phyloP scores from a whole-genome alignment of 2,113 vertebrate genomes.

The Nematolebias whitei region DNA sequence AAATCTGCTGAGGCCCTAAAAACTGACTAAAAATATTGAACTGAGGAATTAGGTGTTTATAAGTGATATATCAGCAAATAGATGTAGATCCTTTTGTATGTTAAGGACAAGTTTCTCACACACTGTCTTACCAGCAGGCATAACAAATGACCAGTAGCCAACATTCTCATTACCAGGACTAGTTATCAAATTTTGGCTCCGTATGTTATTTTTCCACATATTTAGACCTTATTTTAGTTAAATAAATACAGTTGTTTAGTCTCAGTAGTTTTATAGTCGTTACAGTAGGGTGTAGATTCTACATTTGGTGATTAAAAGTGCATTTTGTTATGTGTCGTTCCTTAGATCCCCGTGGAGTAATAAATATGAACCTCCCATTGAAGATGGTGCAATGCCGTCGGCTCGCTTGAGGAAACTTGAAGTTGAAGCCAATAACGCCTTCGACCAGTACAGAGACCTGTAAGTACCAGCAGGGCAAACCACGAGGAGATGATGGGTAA shows the following conservation, averaged over 20 bases:
- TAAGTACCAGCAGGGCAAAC: slow-evolving; percentile 46
- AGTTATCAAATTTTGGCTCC: too few relatives aligned
- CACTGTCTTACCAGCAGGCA: too few relatives aligned
- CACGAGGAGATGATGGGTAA: neutral
- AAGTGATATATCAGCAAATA: neutral
- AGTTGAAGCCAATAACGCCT: slow-evolving; percentile 98
- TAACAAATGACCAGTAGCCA: too few relatives aligned
- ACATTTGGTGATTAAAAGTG: neutral
- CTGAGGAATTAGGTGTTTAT: too few relatives aligned
- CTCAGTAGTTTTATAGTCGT: too few relatives aligned
- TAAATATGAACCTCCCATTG: slow-evolving; percentile 97
- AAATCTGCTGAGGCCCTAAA: neutral
- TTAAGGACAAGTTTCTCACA: too few relatives aligned
- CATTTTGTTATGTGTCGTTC: neutral
- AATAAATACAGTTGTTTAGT: too few relatives aligned
- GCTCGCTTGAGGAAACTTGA: slow-evolving; percentile 96
- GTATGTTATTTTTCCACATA: too few relatives aligned
- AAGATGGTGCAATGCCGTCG: slow-evolving; percentile 98
- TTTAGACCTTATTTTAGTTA: too few relatives aligned
- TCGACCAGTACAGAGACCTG: slow-evolving; percentile 99
- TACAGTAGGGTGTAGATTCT: neutral
- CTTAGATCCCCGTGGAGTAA: slow-evolving; percentile 98
- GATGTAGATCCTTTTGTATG: too few relatives aligned
- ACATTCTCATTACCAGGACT: too few relatives aligned
- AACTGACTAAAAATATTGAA: neutral